Percentiles rank a stretch among this genome's conserved stretches.
Evolutionary conservation across 1,140 invertebrate species (phyloP).

Genomic region (Leptestheria dahalacensis): DNA sequence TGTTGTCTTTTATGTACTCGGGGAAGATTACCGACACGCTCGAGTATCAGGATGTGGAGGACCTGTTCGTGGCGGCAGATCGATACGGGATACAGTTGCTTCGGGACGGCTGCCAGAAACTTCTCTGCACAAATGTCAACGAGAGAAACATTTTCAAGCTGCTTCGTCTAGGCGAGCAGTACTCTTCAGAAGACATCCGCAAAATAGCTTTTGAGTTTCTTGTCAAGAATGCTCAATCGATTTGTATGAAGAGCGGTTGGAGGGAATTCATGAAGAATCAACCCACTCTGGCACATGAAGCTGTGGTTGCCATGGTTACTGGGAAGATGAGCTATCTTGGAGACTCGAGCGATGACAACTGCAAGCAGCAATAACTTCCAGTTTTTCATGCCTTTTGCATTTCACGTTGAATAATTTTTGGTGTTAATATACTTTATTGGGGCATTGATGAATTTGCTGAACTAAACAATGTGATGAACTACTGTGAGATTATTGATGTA

Average conservation of each 20-base stretch:
- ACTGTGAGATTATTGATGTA: too few species aligned
- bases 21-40: background rate
- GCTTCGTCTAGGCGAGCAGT: background rate
- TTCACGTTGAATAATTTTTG: too few species aligned
- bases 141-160: background rate
- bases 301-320: background rate
- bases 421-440: too few species aligned
- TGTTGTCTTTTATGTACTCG: background rate
- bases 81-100: slow-evolving; percentile 1
- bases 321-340: background rate
- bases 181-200: background rate
- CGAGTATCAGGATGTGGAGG: background rate
- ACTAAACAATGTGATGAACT: too few species aligned
- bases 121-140: background rate
- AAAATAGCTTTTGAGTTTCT: background rate
- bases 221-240: background rate
- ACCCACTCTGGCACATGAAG: background rate
- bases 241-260: background rate
- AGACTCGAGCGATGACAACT: background rate
- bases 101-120: background rate
- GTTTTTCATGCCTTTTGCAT: too few species aligned
- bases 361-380: background rate
- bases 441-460: too few species aligned
- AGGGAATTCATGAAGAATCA: background rate
- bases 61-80: slow-evolving; percentile 1